Base-by-base conservation (phyloP, 2,113 vertebrate genomes). In the Ptilonorhynchus violaceus region DNA sequence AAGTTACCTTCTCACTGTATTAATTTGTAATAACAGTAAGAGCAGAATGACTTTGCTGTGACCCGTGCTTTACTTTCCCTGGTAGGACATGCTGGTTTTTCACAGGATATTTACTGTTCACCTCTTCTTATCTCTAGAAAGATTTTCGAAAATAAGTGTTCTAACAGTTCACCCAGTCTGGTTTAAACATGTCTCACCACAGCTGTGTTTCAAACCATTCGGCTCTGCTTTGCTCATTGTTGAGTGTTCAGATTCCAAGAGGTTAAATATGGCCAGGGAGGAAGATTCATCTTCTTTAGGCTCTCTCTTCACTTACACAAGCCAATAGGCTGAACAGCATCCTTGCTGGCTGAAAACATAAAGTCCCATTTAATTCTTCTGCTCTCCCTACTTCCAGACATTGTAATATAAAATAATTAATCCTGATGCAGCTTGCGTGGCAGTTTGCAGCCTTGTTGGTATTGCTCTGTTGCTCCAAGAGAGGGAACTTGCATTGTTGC, bases 391-490 rank as follows among this genome's bases (percentile, higher is more conserved):
- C 50, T 33, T 73, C 81, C 73, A 89, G 58, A 33, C 44, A 2
- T 62, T 27, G 7, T 42, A 59, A 80, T 84, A 85, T 41, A 19
- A 59, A 69, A 72, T 95, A 95, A 97, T 97, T 89, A 97, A 96
- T 98, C 95, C 91, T 68, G 18, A 22, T 75, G 70, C 88, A 53
- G 80, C 88, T 87, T 85, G 25, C 67, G 25, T 5, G 2, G 85
- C 82, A 25, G 62, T 72, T 64, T 88, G 72, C 94, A 84, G 90
- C 49, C 63, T 28, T 5, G 59, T 85, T 86, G 67, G 24, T 44
- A 52, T 68, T 88, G 77, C 42, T 39, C 41, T 77, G 49, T 67
- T 66, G 91, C 96, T 91, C 87, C 92, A 35, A 62, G 95, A 85
- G 85, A 44, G 72, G 72, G 11, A 44, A 28, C 93, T 95, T 89